These are phyloP conservation scores for Lysiphlebus fabarum DNA, from an alignment of 1,140 invertebrate genomes.

Conservation along the genomic window DNA sequence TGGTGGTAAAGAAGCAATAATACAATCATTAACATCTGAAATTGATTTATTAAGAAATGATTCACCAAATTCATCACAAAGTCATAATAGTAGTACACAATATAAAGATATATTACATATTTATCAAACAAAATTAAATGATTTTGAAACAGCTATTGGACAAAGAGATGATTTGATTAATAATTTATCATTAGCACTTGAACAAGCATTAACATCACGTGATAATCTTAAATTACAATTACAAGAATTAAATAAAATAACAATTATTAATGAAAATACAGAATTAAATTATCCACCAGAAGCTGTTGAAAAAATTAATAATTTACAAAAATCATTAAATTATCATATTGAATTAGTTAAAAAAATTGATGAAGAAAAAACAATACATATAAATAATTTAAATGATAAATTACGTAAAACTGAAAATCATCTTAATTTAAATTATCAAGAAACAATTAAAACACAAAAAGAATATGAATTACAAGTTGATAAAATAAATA, in stretches of 20 bases:
- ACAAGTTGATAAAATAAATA: slow-evolving; percentile 42
- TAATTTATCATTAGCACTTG: slow-evolving; percentile 43
- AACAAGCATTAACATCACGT: slow-evolving; percentile 43
- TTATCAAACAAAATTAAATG: slow-evolving; percentile 46
- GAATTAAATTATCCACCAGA: neutral
- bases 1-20: slow-evolving; percentile 46
- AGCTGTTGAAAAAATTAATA: slow-evolving; percentile 30
- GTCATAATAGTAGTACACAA: slow-evolving; percentile 44
- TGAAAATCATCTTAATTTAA: slow-evolving; percentile 21
- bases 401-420: slow-evolving; percentile 37
- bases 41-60: slow-evolving; percentile 47
- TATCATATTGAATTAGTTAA: slow-evolving; percentile 6
- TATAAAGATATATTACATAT: slow-evolving; percentile 39
- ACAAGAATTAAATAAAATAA: slow-evolving; percentile 5
- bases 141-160: slow-evolving; percentile 47
- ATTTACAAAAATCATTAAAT: slow-evolving; percentile 30
- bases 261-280: neutral
- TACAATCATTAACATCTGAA: slow-evolving; percentile 46
- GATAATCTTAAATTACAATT: slow-evolving; percentile 41
- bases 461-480: slow-evolving; percentile 41
- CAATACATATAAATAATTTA: slow-evolving; percentile 39
- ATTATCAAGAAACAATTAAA: slow-evolving; percentile 32
- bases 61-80: slow-evolving; percentile 50
- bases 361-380: neutral
- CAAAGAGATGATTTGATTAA: slow-evolving; percentile 48